These are phyloP conservation scores for Paedocypris sp. DNA, from an alignment of 2,113 vertebrate species.

Conservation along the genomic window DNA sequence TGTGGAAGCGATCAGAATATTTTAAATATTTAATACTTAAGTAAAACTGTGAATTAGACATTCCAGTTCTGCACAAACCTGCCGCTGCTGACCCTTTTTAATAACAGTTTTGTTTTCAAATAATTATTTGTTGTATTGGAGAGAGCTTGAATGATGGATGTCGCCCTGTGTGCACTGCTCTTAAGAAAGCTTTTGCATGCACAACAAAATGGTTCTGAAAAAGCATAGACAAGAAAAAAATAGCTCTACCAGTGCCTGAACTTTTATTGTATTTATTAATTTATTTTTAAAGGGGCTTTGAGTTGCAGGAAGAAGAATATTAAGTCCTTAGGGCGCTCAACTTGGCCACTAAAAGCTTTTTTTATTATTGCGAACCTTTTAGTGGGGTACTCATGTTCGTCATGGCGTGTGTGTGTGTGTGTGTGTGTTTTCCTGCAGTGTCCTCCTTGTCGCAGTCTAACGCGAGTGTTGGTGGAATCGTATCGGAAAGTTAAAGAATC, in stretches of 20 bases:
- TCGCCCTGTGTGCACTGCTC: neutral
- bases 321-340: constrained; percentile 22
- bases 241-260: constrained; percentile 5
- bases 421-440: constrained; percentile 61
- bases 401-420: neutral
- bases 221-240: constrained; percentile 17
- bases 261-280: neutral
- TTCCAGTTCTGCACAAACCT: neutral
- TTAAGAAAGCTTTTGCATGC: constrained; percentile 23
- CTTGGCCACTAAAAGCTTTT: constrained; percentile 1
- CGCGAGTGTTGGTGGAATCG: constrained; percentile 85
- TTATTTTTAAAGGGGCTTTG: neutral
- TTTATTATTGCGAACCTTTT: constrained; percentile 10
- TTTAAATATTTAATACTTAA: neutral
- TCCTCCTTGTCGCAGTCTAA: constrained; percentile 88
- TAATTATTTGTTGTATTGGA: too few relatives aligned
- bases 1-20: neutral
- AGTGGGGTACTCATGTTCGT: neutral
- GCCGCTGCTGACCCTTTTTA: too few relatives aligned
- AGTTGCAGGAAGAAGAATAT: neutral
- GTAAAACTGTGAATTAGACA: neutral
- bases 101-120: too few relatives aligned
- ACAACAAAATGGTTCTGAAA: constrained; percentile 7
- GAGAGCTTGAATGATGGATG: constrained; percentile 2
- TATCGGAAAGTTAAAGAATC: constrained; percentile 87